phyloP scores from a whole-genome alignment of 2,888 invertebrate species.

The Gerris lacustris region DNA sequence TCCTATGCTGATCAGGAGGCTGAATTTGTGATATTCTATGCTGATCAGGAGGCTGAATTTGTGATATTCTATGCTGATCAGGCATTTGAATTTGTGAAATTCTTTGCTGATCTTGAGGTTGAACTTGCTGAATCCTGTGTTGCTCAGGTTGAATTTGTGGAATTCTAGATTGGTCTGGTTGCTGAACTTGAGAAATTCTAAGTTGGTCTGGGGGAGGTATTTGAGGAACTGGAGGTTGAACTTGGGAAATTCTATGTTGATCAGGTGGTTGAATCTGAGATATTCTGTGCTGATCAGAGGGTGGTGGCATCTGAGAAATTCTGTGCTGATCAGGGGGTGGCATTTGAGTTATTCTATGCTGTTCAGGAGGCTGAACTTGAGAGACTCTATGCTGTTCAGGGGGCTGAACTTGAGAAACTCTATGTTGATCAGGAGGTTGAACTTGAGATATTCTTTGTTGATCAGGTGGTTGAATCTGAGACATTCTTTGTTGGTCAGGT shows the following conservation, averaged over 20 bases:
- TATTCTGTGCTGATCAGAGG: constrained; percentile 9
- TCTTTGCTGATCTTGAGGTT: constrained; percentile 15
- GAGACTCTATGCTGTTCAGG: constrained; percentile 12
- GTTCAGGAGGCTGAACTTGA: constrained; percentile 12
- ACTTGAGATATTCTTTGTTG: constrained; percentile 43
- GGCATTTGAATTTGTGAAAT: constrained; percentile 12
- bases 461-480: constrained; percentile 16
- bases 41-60: constrained; percentile 18
- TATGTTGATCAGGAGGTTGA: constrained; percentile 35
- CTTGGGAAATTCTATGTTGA: constrained; percentile 17
- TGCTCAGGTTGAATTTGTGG: constrained; percentile 7
- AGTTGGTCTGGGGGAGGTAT: constrained; percentile 18
- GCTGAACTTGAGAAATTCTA: constrained; percentile 19
- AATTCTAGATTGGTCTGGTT: constrained; percentile 11
- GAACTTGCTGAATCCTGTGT: constrained; percentile 17
- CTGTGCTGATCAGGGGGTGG: constrained; percentile 12
- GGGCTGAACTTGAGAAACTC: constrained; percentile 9
- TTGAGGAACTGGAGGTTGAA: constrained; percentile 4
- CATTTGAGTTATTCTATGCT: constrained; percentile 12
- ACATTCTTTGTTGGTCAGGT: constrained; percentile 7
- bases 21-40: constrained; percentile 15
- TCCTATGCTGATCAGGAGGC: constrained; percentile 13
- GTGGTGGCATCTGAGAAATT: constrained; percentile 18
- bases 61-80: constrained; percentile 15
- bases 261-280: constrained; percentile 8